Conservation (phyloP, 2,888 invertebrate species). For the Smittia sp. region DNA sequence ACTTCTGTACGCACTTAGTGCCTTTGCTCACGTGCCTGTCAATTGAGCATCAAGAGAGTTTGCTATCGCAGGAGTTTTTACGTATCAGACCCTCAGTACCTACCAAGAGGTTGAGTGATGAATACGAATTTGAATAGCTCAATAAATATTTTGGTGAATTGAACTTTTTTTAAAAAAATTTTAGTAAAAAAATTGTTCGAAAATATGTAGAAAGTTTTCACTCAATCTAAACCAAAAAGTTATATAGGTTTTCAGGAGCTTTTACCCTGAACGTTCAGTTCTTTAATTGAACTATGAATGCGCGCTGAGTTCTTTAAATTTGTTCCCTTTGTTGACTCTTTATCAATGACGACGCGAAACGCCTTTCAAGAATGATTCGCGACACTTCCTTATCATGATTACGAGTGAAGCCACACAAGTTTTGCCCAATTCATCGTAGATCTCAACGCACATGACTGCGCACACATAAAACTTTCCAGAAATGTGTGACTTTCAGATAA, state of each 20-base stretch:
- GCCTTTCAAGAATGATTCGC: too few relatives aligned
- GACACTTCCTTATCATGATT: not conserved
- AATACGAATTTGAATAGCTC: too few relatives aligned
- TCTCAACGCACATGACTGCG: not conserved
- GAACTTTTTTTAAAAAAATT: too few relatives aligned
- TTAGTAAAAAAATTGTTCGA: too few relatives aligned
- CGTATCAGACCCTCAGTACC: too few relatives aligned
- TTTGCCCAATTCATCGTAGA: not conserved
- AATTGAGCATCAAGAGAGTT: too few relatives aligned
- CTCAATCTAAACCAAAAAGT: not conserved
- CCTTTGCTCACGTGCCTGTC: not conserved
- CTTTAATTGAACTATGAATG: not conserved
- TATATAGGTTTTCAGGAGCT: not conserved
- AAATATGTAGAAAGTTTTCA: too few relatives aligned
- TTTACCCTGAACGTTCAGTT: not conserved
- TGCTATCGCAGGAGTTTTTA: too few relatives aligned
- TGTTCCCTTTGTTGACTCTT: too few relatives aligned
- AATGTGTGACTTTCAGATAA: not conserved
- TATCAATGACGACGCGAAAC: too few relatives aligned
- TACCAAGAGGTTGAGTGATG: too few relatives aligned
- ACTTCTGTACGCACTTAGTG: not conserved
- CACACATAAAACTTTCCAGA: not conserved
- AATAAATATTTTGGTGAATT: too few relatives aligned
- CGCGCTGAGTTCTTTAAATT: not conserved
- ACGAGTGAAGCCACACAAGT: not conserved